Percentiles rank a stretch among this genome's conserved stretches.
Conservation (phyloP, 2,888 invertebrate species). For the Amblyjoppa fuscipennis region DNA sequence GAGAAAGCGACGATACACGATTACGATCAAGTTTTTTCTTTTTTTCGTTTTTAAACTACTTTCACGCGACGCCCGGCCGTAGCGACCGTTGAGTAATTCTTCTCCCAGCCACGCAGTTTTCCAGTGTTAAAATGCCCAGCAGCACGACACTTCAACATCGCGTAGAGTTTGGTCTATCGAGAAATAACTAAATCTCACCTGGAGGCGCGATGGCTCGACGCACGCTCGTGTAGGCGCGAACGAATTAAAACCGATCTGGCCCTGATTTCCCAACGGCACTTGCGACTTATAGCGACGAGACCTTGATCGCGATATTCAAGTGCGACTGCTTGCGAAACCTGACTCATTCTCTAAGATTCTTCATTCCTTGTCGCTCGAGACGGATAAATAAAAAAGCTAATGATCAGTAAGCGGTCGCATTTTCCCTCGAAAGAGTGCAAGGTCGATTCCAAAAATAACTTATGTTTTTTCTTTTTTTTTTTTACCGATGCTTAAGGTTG, state of each 20-base stretch:
- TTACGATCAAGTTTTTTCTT: conserved; percentile 11
- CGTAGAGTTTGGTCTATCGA: not conserved
- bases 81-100: conserved; percentile 22
- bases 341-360: conserved; percentile 10
- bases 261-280: conserved; percentile 14
- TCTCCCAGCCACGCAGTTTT: not conserved
- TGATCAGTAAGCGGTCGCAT: not conserved
- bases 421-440: not conserved
- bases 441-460: no score
- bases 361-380: conserved; percentile 9
- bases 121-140: not conserved
- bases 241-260: conserved; percentile 9
- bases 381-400: conserved; percentile 11
- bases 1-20: conserved; percentile 62
- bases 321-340: conserved; percentile 30
- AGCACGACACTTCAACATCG: no score
- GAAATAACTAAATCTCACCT: not conserved
- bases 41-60: conserved; percentile 48
- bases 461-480: not conserved
- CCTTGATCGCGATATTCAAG: conserved; percentile 31
- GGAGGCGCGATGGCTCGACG: not conserved
- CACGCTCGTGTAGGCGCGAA: not conserved
- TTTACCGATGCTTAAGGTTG: no score
- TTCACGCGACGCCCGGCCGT: conserved; percentile 27
- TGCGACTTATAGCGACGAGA: conserved; percentile 21